Percentiles rank a stretch among this genome's conserved stretches.
Conservation (phyloP, 2,888 invertebrate genomes). For the Listrodromus nycthemerus region DNA sequence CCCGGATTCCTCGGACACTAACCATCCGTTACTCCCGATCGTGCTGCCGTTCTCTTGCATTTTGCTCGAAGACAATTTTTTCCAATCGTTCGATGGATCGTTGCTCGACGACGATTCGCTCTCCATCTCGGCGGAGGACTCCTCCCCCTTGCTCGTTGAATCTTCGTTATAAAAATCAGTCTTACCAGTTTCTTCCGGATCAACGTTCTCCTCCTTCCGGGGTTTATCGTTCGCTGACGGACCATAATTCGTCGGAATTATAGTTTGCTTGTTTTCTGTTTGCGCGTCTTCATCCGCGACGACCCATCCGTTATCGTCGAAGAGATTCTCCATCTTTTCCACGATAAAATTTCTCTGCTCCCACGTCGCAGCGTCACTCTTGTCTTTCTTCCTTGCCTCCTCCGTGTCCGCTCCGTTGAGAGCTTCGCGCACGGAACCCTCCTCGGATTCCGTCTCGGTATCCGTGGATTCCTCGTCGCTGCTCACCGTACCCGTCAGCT, state of each 20-base stretch:
- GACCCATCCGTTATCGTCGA: constrained; percentile 83
- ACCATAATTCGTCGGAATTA: constrained; percentile 23
- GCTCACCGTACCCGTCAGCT: constrained; percentile 33
- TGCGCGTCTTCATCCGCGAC: constrained; percentile 76
- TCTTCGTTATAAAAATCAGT: constrained; percentile 44
- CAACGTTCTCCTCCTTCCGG: neutral
- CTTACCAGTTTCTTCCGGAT: constrained; percentile 24
- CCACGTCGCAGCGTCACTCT: constrained; percentile 1
- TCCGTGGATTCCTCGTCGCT: constrained; percentile 32
- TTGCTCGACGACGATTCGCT: constrained; percentile 16
- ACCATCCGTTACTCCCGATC: constrained; percentile 78
- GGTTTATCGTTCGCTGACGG: neutral
- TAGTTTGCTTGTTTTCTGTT: constrained; percentile 9
- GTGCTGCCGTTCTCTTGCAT: constrained; percentile 52
- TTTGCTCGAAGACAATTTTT: neutral
- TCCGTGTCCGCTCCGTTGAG: neutral
- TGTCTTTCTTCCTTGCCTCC: neutral
- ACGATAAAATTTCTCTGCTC: constrained; percentile 37
- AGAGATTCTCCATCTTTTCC: constrained; percentile 75
- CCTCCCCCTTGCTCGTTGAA: constrained; percentile 6
- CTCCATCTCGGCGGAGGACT: neutral
- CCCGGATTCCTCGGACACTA: constrained; percentile 76
- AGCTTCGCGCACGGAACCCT: constrained; percentile 24
- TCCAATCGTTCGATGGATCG: constrained; percentile 11
- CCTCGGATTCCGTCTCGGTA: constrained; percentile 17